These are phyloP conservation scores for Urocyon cinereoargenteus DNA, from an alignment of 2,797 vertebrate species.

Conservation along the genomic window DNA sequence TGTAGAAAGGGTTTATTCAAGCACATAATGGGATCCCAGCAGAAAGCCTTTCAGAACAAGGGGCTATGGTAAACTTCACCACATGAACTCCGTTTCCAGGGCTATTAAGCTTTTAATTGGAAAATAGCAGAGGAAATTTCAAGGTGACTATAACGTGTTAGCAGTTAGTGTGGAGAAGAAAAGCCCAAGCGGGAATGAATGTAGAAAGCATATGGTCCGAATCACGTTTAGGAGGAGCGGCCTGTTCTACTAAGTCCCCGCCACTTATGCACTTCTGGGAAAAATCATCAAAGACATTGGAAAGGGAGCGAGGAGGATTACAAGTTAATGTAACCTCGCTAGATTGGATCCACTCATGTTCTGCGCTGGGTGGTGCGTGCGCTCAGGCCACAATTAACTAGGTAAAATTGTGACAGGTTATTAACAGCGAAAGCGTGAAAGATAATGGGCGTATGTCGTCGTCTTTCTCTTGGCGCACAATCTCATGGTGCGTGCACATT, in stretches of 20 bases:
- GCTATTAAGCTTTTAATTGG: conserved; percentile 99
- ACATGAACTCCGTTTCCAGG: conserved; percentile 97
- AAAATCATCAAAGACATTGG: conserved; percentile 72
- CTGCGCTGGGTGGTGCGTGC: background rate
- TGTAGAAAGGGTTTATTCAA: conserved; percentile 98
- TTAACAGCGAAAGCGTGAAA: conserved; percentile 4
- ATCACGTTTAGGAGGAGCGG: conserved; percentile 81
- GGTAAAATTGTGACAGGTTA: conserved; percentile 50
- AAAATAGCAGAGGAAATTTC: conserved; percentile 97
- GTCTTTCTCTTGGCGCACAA: background rate
- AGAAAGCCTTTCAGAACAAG: conserved; percentile 93
- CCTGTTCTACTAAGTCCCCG: conserved; percentile 61
- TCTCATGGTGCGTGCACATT: background rate
- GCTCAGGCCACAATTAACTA: conserved; percentile 53
- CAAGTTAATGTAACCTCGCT: conserved; percentile 59
- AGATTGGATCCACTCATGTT: background rate
- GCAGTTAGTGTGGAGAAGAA: conserved; percentile 92
- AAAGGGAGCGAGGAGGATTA: conserved; percentile 51
- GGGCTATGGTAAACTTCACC: conserved; percentile 94
- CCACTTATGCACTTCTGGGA: conserved; percentile 64
- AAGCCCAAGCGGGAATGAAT: conserved; percentile 87
- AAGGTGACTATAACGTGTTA: conserved; percentile 95
- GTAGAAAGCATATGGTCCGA: conserved; percentile 88
- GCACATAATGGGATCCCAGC: conserved; percentile 98
- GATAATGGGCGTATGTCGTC: background rate